Conservation (phyloP, 2,113 vertebrate genomes). For the Nesogale talazaci region DNA sequence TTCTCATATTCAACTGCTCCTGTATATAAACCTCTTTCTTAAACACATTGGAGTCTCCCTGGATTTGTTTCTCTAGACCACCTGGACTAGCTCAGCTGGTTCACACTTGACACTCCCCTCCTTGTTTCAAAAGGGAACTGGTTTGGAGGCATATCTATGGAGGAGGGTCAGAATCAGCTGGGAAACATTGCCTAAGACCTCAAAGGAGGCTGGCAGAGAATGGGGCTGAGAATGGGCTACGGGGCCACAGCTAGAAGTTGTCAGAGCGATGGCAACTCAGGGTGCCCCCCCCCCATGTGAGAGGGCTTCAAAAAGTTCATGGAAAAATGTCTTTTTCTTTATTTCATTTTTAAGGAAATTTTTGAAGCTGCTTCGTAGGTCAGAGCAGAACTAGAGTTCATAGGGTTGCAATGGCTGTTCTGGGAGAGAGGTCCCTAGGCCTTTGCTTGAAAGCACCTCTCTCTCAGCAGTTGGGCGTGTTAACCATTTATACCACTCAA, state of each 20-base stretch:
- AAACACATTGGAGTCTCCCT: too few species aligned
- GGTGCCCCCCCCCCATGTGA: too few species aligned
- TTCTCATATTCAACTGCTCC: too few species aligned
- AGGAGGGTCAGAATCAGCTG: slow-evolving; percentile 73
- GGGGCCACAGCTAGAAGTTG: background rate
- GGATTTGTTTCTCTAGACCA: too few species aligned
- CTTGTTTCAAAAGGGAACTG: slow-evolving; percentile 52
- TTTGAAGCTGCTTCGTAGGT: background rate
- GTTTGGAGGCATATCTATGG: slow-evolving; percentile 60
- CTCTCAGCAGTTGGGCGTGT: background rate
- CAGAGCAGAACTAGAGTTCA: background rate
- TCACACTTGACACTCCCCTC: slow-evolving; percentile 51
- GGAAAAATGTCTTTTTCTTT: too few species aligned
- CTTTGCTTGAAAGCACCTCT: background rate
- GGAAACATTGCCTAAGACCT: slow-evolving; percentile 53
- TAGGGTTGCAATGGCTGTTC: background rate
- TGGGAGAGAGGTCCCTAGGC: background rate
- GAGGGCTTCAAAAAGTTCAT: too few species aligned
- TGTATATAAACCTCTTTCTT: too few species aligned
- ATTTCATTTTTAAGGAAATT: too few species aligned
- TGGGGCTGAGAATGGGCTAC: slow-evolving; percentile 73
- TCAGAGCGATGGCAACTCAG: background rate
- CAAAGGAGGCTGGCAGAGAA: slow-evolving; percentile 84
- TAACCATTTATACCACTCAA: background rate
- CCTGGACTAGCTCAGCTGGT: background rate